These are phyloP conservation scores for Notolepis coatsorum DNA, from an alignment of 2,797 vertebrate species.

Conservation along the genomic window DNA sequence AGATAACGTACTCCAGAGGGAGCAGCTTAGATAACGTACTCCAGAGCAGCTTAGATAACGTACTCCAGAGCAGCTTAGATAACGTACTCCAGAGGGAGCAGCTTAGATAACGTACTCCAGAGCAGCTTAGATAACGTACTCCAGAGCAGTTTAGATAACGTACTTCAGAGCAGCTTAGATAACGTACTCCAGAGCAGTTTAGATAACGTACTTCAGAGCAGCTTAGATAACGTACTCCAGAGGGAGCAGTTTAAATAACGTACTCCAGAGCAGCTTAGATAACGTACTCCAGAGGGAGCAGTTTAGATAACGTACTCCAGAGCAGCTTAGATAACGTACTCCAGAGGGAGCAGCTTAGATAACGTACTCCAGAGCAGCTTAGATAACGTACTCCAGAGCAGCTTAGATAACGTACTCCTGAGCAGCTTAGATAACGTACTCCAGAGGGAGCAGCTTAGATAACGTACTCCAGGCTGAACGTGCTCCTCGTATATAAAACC, in stretches of 20 bases:
- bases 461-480: neutral
- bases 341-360: constrained; percentile 28
- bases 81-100: neutral
- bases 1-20: constrained; percentile 7
- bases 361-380: neutral
- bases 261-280: constrained; percentile 12
- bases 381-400: neutral
- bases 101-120: neutral
- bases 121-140: too few species aligned
- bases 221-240: constrained; percentile 8
- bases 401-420: too few species aligned
- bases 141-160: constrained; percentile 14
- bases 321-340: constrained; percentile 39
- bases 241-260: neutral
- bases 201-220: too few species aligned
- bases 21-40: neutral
- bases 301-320: neutral
- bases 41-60: neutral
- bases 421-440: constrained; percentile 11
- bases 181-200: neutral
- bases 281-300: neutral
- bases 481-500: neutral
- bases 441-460: neutral
- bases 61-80: too few species aligned
- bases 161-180: neutral